These are phyloP conservation scores for Sula dactylatra DNA, from an alignment of 2,113 vertebrate species.

Conservation along the genomic window DNA sequence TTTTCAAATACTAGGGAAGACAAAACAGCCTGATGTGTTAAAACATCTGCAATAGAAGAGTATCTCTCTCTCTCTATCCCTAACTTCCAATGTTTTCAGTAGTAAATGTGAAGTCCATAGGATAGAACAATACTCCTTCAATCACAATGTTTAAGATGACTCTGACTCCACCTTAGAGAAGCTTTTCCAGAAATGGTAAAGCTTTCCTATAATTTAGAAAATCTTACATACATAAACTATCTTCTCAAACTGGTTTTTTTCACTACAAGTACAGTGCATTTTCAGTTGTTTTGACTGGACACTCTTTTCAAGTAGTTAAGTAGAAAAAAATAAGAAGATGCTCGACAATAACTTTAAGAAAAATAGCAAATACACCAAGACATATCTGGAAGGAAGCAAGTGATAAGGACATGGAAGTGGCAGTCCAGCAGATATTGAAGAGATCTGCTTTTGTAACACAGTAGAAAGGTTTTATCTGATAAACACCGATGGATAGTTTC, in stretches of 20 bases:
- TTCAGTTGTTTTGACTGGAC: not conserved
- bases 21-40: not conserved
- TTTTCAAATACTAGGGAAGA: not conserved
- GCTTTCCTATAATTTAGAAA: not conserved
- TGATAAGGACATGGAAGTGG: not conserved
- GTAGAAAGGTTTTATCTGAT: not conserved
- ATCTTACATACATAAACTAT: not conserved
- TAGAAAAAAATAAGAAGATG: not conserved
- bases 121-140: not conserved
- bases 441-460: not conserved
- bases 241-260: not conserved
- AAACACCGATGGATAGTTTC: not conserved
- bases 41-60: not conserved
- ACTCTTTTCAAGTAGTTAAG: not conserved
- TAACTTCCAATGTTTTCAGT: not conserved
- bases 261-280: not conserved
- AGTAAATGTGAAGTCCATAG: not conserved
- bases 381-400: not conserved
- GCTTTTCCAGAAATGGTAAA: not conserved
- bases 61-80: not conserved
- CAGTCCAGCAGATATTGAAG: not conserved
- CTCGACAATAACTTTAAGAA: not conserved
- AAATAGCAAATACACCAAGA: not conserved
- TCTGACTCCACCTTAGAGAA: not conserved
- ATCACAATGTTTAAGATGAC: not conserved